Evolutionary conservation across 2,888 invertebrate species (phyloP).

Genomic region (Masnerella sp.): DNA sequence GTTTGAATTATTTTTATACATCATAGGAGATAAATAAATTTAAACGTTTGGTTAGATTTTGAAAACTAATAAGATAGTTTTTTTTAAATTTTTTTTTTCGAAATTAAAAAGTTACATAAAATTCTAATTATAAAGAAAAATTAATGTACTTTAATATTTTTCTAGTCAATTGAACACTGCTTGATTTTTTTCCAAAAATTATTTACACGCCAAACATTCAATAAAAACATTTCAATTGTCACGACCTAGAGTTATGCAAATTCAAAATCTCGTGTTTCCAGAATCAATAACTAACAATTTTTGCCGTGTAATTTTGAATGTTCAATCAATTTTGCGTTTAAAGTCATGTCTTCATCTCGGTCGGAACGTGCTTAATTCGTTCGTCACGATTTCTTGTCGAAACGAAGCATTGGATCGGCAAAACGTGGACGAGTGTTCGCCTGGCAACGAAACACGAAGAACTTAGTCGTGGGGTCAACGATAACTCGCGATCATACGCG

Average conservation of each 20-base stretch:
- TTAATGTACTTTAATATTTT: no score
- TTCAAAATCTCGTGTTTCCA: no score
- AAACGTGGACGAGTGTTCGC: not conserved
- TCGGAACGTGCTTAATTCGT: slow-evolving; percentile 4
- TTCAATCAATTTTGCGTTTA: not conserved
- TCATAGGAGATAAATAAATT: not conserved
- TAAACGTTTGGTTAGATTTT: not conserved
- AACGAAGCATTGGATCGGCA: slow-evolving; percentile 6
- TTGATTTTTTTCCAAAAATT: no score
- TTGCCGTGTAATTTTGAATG: not conserved
- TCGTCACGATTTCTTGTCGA: slow-evolving; percentile 14
- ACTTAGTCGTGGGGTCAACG: not conserved
- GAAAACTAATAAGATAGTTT: no score
- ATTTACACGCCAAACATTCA: no score
- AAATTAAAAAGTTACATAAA: no score
- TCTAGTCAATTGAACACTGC: no score
- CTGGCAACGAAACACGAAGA: slow-evolving; percentile 1
- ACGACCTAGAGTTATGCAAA: no score
- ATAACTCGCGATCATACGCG: slow-evolving; percentile 14
- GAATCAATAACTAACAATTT: no score
- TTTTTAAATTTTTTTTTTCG: no score
- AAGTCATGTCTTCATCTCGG: not conserved
- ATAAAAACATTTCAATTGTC: no score
- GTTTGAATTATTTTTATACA: slow-evolving; percentile 17
- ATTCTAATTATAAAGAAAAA: no score